Base-by-base conservation (phyloP, 2,113 vertebrate species). In the Raphicerus campestris region DNA sequence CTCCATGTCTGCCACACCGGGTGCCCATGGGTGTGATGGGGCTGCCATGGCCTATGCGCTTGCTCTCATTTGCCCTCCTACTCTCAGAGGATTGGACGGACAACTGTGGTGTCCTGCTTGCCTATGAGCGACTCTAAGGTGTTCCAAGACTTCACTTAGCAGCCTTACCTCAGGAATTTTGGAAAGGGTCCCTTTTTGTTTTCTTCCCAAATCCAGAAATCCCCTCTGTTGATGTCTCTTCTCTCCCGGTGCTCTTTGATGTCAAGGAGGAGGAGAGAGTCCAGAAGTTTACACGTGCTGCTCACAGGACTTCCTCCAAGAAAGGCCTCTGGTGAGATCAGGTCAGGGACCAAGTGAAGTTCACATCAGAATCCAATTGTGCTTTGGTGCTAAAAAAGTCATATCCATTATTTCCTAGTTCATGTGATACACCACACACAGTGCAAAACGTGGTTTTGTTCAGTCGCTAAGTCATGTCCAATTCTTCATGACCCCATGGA, bases 1-100 rank as follows among this genome's bases (percentile, higher is more conserved):
- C 17, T 32, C 22, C 56, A 5, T 2, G n/a, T n/a, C n/a, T 88
- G 63, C 9, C 1, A 9, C 1, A 6, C 26, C 3, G 0, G 35
- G 45, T 14, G 20, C 2, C 14, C 28, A 6, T 11, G 24, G 51
- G 1, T 20, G 10, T 20, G 7, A 26, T 2, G 0, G 8, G 5
- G 42, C 42, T 42, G 17, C 51, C 3, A 1, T 17, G 63, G 49
- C 30, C 51, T 63, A 2, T 24, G 26, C 10, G 1, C 5, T 53
- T 61, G 30, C 60, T 32, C 19, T 30, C 22, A 7, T 22, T 39
- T 78, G 32, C 4, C 42, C 10, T 63, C 10, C 11, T 39, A 28
- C 20, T 58, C 83, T 20, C 2, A 1, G n/a, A 60, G 55, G 15
- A 13, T 22, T 77, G 47, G 53, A 24, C 0, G 32, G 53, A n/a